Conservation (phyloP, 2,113 vertebrate species). For the Pontoporia blainvillei region DNA sequence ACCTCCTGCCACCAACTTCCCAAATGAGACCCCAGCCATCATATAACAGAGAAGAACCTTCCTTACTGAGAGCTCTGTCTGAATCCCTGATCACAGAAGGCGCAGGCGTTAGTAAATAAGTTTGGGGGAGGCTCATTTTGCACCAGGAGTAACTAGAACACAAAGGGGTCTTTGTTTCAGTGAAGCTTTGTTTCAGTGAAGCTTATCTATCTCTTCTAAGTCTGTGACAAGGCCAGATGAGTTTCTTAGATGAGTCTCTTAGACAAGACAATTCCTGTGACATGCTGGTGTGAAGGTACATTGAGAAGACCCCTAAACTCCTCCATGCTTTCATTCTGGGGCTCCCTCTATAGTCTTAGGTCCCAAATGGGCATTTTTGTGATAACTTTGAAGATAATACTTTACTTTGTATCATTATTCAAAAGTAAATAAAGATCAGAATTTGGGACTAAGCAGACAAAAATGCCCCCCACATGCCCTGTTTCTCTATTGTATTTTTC, state of each 20-base stretch:
- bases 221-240: not conserved
- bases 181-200: not conserved
- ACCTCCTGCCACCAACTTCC: not conserved
- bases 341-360: accelerated
- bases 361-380: not conserved
- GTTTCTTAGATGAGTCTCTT: not conserved
- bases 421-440: not conserved
- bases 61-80: not conserved
- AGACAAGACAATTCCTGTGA: not conserved
- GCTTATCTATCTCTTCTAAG: not conserved
- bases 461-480: not conserved
- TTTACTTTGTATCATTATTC: not conserved
- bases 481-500: not conserved
- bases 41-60: not conserved
- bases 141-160: not conserved
- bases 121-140: not conserved
- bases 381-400: not conserved
- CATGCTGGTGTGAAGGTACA: not conserved
- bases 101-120: not conserved
- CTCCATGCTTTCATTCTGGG: not conserved
- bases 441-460: not conserved
- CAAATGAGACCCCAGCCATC: not conserved
- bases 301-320: no score
- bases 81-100: not conserved
- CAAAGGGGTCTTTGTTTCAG: not conserved